Evolutionary conservation across 1,140 invertebrate species (phyloP), one percentile per base, ranked within the genome.

Genomic region (Pemphigus obesinymphae): DNA sequence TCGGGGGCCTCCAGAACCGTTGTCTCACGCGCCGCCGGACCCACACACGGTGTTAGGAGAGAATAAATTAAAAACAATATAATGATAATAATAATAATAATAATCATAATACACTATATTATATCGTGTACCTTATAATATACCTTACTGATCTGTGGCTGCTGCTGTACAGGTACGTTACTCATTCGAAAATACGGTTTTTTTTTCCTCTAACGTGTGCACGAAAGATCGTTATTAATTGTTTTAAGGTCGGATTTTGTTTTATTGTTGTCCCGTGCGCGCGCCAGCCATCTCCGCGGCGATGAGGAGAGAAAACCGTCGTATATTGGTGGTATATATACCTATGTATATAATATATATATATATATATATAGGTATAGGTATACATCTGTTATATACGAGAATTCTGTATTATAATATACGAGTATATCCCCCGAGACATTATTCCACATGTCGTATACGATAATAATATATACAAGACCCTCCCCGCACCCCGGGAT

Each of bases 11-110:
- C 13, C 63, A 20, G 34, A 31, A 20, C 34, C 63, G 45, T 76
- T 53, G 26, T 55, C 45, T 76, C 72, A 10, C 48, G 29, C 29
- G 72, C 48, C 11, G 66, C 53, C 50, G 55, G 75, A 78, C 75
- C 75, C 37, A 40, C 37, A 78, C 75, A 78, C 75, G 75, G 75
- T 76, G 75, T 61, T 26, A 23, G 55, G 48, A 53, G 72, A 55
- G 31, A 55, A 76, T 53, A 76, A 76, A 53, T 78, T 40, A 61
- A 61, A 78, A 78, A 78, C 53, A 61, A 37, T 76, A 58, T 76
- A 58, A 29, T 37, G 45, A 37, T n/a, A 45, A 61, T 29, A 61
- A 31, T 29, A 61, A 61, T 55, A 55, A 58, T 58, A 58, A 58
- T 58, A 26, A n/a, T 23, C n/a, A 58, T 58, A 58, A 58, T 58